A percentile compares a stretch with the other conserved stretches of the same genome.
Evolutionary conservation across 1,140 invertebrate genomes (phyloP).

Genomic region (Periplaneta americana): DNA sequence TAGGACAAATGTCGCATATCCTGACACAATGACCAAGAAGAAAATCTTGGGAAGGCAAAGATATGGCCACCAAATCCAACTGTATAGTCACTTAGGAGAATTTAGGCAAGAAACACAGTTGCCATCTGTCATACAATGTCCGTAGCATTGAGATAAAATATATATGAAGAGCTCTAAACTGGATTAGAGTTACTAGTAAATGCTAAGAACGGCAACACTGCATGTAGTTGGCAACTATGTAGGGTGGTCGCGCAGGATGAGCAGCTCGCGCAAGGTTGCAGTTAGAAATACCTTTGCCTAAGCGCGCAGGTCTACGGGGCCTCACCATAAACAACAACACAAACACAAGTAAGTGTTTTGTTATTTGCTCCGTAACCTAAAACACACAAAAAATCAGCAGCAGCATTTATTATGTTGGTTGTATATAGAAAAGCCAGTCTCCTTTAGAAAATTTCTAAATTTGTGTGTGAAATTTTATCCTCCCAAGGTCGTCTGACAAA

Average conservation of each 20-base stretch:
- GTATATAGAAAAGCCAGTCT: constrained; percentile 14
- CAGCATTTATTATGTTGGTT: constrained; percentile 8
- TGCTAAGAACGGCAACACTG: neutral
- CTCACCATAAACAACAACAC: constrained; percentile 7
- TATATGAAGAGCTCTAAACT: neutral
- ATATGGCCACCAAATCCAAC: neutral
- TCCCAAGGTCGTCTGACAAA: neutral
- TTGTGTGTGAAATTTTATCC: neutral
- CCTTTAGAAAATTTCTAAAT: neutral
- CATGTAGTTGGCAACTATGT: neutral
- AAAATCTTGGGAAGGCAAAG: neutral
- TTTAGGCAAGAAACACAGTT: neutral
- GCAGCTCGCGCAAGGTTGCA: neutral
- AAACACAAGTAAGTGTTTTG: constrained; percentile 1
- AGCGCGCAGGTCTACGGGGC: constrained; percentile 1
- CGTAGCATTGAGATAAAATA: neutral
- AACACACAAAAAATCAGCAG: constrained; percentile 12
- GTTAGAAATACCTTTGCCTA: neutral
- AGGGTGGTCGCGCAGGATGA: neutral
- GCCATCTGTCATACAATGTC: neutral
- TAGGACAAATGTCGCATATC: neutral
- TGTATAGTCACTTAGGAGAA: neutral
- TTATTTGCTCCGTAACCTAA: constrained; percentile 17
- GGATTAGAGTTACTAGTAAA: neutral
- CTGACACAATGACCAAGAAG: neutral